Evolutionary conservation across 2,888 invertebrate species (phyloP), one percentile per base, ranked within the genome.

Genomic region (Scaeva pyrastri): DNA sequence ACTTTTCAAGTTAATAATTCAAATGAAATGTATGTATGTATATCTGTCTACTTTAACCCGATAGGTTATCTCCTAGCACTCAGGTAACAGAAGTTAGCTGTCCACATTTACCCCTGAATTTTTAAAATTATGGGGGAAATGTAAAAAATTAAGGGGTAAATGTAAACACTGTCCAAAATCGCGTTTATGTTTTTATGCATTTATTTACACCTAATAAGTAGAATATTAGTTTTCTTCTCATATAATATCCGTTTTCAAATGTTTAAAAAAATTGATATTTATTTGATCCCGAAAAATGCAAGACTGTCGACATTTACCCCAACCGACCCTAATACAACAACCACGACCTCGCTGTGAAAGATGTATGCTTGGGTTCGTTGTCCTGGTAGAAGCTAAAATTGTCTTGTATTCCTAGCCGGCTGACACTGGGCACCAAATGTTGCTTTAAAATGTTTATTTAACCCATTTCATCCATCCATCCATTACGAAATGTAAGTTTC

Each of bases 81-180:
- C n/a, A n/a, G n/a, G n/a, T n/a, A 55, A 31, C 26, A 55, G 55
- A 55, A 31, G 26, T 55, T 55, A n/a, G 55, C 5, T 55, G 55
- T 55, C 14, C 26, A 55, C 55, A 55, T 55, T 55, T 55, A 55
- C 26, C 55, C 26, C 55, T 26, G 55, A 55, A 55, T 55, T 55
- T 55, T 55, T 14, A 26, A 55, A 55, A 26, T 55, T 14, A 55
- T 55, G 55, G 55, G 26, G 26, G 7, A 55, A 55, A 55, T 55
- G 26, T 55, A 26, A 55, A 55, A 12, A 55, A 26, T 12, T 2
- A 55, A 55, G 55, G 26, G 55, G 55, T 55, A 55, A 55, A 55
- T 55, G 55, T 55, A 55, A 55, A 55, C 55, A 55, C 55, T 23
- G 26, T 6, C 23, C 14, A 8, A 26, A 55, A 23, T 52, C 14